Evolutionary conservation across 2,888 invertebrate species (phyloP).

Genomic region (Scaptomyza caliginosa): DNA sequence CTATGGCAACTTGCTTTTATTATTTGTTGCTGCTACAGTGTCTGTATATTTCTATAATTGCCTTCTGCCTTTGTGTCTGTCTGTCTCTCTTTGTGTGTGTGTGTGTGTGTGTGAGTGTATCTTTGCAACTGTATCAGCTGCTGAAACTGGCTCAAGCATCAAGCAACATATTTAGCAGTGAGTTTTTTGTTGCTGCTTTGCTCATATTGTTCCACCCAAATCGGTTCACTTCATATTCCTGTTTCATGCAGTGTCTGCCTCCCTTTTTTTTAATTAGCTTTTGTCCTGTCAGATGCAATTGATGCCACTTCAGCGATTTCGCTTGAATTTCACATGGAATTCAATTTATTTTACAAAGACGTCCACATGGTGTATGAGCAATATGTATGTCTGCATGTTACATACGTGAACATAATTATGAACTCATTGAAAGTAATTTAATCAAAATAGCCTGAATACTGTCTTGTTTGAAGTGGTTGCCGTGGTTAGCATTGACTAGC

Average conservation of each 20-base stretch:
- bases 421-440: slow-evolving; percentile 18
- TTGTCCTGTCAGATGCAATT: slow-evolving; percentile 28
- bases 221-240: slow-evolving; percentile 11
- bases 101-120: slow-evolving; percentile 13
- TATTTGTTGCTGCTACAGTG: slow-evolving; percentile 74
- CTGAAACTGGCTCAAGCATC: slow-evolving; percentile 41
- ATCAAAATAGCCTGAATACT: background rate
- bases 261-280: slow-evolving; percentile 7
- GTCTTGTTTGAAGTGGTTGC: background rate
- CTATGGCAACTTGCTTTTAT: slow-evolving; percentile 74
- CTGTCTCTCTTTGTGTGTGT: slow-evolving; percentile 57
- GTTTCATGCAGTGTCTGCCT: background rate
- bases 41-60: no score
- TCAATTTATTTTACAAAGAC: background rate
- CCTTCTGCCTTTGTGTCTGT: slow-evolving; percentile 33
- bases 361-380: slow-evolving; percentile 6
- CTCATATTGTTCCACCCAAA: slow-evolving; percentile 33
- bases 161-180: slow-evolving; percentile 44
- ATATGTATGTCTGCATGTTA: slow-evolving; percentile 1
- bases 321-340: slow-evolving; percentile 26
- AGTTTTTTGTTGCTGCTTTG: background rate
- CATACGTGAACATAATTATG: slow-evolving; percentile 19
- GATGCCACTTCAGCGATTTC: slow-evolving; percentile 31
- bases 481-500: background rate
- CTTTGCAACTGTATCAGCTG: slow-evolving; percentile 24